Conservation (phyloP, 2,888 invertebrate genomes). For the Ophion slaviceki region DNA sequence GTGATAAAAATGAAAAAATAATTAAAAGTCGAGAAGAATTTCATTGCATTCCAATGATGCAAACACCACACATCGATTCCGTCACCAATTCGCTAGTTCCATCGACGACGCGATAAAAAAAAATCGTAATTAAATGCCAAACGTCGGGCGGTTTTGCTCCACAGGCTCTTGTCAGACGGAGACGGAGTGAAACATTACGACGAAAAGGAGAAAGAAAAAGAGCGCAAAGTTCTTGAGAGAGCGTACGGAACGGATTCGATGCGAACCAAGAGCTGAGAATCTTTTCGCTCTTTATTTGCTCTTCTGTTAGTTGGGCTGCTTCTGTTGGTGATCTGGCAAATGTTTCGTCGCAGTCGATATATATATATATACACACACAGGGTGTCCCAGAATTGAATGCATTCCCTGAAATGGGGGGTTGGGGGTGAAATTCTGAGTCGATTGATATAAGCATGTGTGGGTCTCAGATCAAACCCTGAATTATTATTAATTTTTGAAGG, state of each 20-base stretch:
- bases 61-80: no score
- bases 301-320: background rate
- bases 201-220: constrained; percentile 13
- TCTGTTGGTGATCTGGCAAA: constrained; percentile 44
- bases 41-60: no score
- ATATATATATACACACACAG: no score
- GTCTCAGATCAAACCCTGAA: no score
- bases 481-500: no score
- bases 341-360: constrained; percentile 33
- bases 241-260: constrained; percentile 41
- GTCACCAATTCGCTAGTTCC: background rate
- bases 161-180: background rate
- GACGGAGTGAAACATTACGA: background rate
- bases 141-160: background rate
- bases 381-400: no score
- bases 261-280: constrained; percentile 25
- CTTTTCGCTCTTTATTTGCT: constrained; percentile 17
- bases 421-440: no score
- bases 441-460: no score
- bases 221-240: constrained; percentile 21
- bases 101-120: background rate
- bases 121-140: background rate
- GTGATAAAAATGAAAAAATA: no score
- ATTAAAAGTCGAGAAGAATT: no score
- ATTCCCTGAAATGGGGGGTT: no score